phyloP scores from a whole-genome alignment of 1,140 invertebrate genomes.

The Drosophila pachea region DNA sequence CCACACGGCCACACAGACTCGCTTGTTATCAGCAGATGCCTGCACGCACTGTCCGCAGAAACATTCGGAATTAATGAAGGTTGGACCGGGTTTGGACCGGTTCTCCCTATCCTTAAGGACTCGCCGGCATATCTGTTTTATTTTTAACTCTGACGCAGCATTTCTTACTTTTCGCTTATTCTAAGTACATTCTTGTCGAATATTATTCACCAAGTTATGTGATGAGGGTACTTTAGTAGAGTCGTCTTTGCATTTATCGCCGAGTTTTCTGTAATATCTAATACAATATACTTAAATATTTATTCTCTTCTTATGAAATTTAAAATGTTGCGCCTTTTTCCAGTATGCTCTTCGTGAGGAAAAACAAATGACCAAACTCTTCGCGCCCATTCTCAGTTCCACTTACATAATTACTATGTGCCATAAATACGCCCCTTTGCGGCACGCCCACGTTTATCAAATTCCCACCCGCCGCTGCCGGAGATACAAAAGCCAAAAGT shows the following conservation, averaged over 20 bases:
- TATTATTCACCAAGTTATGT: no score
- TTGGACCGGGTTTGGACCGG: not conserved
- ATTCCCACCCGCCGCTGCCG: conserved; percentile 32
- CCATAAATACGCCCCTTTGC: conserved; percentile 5
- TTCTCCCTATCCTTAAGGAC: not conserved
- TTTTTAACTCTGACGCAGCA: not conserved
- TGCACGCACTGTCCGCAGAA: conserved; percentile 22
- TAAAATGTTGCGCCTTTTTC: not conserved
- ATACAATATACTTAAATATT: no score
- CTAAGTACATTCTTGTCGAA: no score
- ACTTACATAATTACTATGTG: conserved; percentile 36
- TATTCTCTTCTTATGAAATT: not conserved
- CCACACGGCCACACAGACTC: conserved; percentile 6
- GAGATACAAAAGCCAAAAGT: conserved; percentile 35
- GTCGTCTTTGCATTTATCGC: no score
- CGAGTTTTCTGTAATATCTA: no score
- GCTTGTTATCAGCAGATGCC: not conserved
- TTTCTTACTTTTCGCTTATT: no score
- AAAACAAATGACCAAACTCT: conserved; percentile 1
- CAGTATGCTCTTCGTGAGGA: no score
- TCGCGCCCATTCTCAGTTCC: conserved; percentile 28
- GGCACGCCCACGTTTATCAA: conserved; percentile 48
- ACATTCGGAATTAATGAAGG: conserved; percentile 20
- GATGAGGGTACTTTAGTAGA: no score
- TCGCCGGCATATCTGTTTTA: not conserved